Base-by-base conservation (phyloP, 2,797 vertebrate genomes). In the Tolypeutes matacus region DNA sequence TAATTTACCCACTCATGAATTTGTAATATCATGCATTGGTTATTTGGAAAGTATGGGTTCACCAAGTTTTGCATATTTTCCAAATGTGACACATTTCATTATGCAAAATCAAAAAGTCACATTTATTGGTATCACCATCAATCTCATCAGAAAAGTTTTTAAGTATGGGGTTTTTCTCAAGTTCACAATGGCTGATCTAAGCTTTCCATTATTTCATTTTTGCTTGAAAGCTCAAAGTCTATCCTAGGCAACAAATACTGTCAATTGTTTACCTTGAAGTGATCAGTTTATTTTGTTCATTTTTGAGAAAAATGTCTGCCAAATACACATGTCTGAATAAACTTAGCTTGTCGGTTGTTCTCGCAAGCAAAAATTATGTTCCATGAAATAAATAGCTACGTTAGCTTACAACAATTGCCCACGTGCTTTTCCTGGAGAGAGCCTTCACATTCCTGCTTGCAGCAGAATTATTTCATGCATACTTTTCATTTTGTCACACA, bases 1-100 rank as follows among this genome's bases (percentile, higher is more conserved):
- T 83, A 90, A 64, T 93, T 88, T 86, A 73, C 49, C 75, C 70
- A 64, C 29, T 92, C 42, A 15, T 39, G 60, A 92, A 91, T 93
- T 70, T 39, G 25, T 76, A 83, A 92, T 96, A 80, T 67, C 49
- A 21, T 56, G 42, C 51, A 65, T 51, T 91, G 82, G 86, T 86
- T 96, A 95, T 95, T 96, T 95, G 88, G 72, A 96, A 97, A 94
- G 90, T 91, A 86, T 42, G 39, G 20, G 60, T 88, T 96, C 69
- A 67, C 72, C 86, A 72, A 89, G 62, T 84, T 97, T 95, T 95
- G 70, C 80, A 29, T 72, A 89, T 93, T 86, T 95, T 95, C 91
- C 88, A 92, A 83, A 92, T 85, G 80, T 80, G 75, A 94, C 83
- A 89, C 42, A 69, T 96, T 94, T 89, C n/a, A 82, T 86, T 95